phyloP scores from a whole-genome alignment of 2,113 vertebrate species.

The Galeopterus variegatus region DNA sequence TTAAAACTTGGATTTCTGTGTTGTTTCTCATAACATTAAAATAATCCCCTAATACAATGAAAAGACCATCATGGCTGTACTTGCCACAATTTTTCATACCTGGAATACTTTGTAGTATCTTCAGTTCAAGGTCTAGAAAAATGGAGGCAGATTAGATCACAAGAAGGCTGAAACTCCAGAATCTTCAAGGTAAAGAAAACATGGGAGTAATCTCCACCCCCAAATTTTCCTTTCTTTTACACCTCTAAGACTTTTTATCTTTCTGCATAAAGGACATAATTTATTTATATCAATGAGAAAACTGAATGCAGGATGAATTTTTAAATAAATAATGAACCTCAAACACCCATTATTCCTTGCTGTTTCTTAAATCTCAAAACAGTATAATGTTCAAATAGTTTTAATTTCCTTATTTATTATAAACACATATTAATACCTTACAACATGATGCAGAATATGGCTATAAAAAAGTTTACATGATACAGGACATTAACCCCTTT shows the following conservation, averaged over 20 bases:
- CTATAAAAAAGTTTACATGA: background rate
- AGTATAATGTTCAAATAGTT: conserved; percentile 32
- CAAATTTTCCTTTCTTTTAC: conserved; percentile 26
- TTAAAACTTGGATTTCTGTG: conserved; percentile 68
- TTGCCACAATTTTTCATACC: conserved; percentile 17
- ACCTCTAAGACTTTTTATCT: conserved; percentile 42
- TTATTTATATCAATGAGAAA: conserved; percentile 77
- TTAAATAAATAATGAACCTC: background rate
- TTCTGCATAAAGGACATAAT: conserved; percentile 37
- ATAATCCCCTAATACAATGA: conserved; percentile 53
- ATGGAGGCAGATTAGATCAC: conserved; percentile 31
- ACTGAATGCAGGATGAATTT: background rate
- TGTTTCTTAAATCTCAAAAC: conserved; percentile 59
- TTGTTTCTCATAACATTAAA: conserved; percentile 59
- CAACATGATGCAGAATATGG: background rate
- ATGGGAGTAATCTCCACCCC: background rate
- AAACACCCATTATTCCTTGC: background rate
- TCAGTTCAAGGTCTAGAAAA: conserved; percentile 57
- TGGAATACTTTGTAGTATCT: conserved; percentile 23
- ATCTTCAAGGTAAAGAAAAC: conserved; percentile 24
- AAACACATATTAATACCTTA: conserved; percentile 10
- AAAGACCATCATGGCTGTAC: conserved; percentile 35
- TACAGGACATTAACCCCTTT: background rate
- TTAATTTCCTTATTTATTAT: background rate
- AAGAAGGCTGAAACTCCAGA: conserved; percentile 44